These are phyloP conservation scores for Ichneumon xanthorius DNA, from an alignment of 2,888 invertebrate species.

Conservation along the genomic window DNA sequence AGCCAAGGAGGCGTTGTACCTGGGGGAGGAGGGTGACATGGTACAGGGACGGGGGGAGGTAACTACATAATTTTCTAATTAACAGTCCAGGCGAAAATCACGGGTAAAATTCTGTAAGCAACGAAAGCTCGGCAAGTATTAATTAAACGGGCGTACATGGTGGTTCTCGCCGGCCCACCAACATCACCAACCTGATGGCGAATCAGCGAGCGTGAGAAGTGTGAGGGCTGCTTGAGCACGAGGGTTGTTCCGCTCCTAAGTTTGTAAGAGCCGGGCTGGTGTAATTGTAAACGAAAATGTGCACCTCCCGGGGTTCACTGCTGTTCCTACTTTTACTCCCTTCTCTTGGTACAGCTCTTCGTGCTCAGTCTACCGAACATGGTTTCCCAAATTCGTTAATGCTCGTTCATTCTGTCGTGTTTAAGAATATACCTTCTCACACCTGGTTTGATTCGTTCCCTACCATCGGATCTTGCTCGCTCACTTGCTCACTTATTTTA, in stretches of 20 bases:
- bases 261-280: constrained; percentile 62
- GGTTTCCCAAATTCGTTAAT: constrained; percentile 30
- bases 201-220: constrained; percentile 57
- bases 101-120: constrained; percentile 76
- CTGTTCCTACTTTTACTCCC: constrained; percentile 14
- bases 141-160: constrained; percentile 77
- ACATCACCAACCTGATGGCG: constrained; percentile 62
- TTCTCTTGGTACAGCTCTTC: constrained; percentile 26
- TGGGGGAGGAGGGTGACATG: neutral
- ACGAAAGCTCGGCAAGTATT: constrained; percentile 76
- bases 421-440: constrained; percentile 50
- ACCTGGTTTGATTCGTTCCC: constrained; percentile 53
- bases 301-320: constrained; percentile 46
- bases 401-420: constrained; percentile 27
- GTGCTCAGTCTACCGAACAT: constrained; percentile 12
- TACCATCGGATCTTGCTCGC: constrained; percentile 14
- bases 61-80: constrained; percentile 73
- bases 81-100: constrained; percentile 74
- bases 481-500: constrained; percentile 48
- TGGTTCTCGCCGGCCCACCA: constrained; percentile 69
- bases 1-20: constrained; percentile 33
- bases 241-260: constrained; percentile 58
- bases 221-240: constrained; percentile 28
- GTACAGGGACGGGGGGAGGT: constrained; percentile 50
- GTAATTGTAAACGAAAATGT: constrained; percentile 76